Evolutionary conservation across 2,797 vertebrate species (phyloP).

Genomic region (Pteronotus mesoamericanus): DNA sequence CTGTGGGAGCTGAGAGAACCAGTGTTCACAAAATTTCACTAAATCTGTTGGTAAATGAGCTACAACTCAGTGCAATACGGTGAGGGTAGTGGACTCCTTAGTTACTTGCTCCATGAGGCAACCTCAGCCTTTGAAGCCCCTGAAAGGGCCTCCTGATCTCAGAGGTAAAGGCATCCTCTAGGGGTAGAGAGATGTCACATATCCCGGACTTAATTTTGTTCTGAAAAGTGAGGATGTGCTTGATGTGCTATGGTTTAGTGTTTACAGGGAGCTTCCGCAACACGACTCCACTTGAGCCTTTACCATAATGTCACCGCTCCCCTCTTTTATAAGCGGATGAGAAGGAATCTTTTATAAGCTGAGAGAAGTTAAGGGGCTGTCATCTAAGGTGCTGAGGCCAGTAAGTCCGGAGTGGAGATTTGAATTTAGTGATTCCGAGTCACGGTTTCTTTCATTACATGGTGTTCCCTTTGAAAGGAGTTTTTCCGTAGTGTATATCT

Average conservation of each 20-base stretch:
- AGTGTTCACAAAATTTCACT: background rate
- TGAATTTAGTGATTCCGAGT: background rate
- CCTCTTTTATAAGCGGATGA: background rate
- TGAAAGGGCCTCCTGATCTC: background rate
- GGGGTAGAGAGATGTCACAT: background rate
- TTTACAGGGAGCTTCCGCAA: background rate
- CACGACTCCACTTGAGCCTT: background rate
- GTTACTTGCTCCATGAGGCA: background rate
- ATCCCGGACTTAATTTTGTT: conserved; percentile 13
- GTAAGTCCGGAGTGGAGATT: background rate
- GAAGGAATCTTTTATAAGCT: background rate
- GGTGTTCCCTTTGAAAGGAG: background rate
- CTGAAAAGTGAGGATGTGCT: background rate
- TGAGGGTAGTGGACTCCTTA: background rate
- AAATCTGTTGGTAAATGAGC: background rate
- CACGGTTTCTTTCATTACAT: background rate
- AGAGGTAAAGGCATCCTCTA: background rate
- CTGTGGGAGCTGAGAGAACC: background rate
- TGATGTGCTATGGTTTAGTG: background rate
- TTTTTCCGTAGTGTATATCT: conserved; percentile 3
- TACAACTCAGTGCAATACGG: background rate
- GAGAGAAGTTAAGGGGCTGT: background rate
- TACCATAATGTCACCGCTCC: background rate
- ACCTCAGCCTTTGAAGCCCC: background rate
- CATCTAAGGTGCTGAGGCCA: background rate